These are phyloP conservation scores for Pica pica DNA, from an alignment of 2,113 vertebrate species.

Conservation along the genomic window DNA sequence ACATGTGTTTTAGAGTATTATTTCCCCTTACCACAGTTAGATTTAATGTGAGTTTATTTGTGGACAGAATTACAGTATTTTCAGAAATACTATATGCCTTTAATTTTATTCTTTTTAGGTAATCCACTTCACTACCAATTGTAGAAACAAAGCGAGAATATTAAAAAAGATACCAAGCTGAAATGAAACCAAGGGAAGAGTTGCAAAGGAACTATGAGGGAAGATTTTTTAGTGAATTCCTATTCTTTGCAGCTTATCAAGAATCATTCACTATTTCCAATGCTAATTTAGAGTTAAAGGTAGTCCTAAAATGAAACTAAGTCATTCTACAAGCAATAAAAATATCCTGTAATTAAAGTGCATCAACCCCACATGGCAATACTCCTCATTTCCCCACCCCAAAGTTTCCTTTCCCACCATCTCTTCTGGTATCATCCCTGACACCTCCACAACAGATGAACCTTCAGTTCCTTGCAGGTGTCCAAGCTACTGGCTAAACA, in stretches of 20 bases:
- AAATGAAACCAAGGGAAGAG: background rate
- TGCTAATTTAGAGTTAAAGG: background rate
- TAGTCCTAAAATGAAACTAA: background rate
- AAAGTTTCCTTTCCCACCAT: background rate
- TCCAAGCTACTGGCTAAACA: background rate
- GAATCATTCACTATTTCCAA: background rate
- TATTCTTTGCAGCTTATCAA: background rate
- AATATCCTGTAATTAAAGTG: background rate
- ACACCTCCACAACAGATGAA: background rate
- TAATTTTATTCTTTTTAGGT: background rate
- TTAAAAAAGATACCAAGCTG: background rate
- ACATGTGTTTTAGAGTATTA: background rate
- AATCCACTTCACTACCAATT: background rate
- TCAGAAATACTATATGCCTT: background rate
- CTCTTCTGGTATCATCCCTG: background rate
- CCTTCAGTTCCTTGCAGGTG: background rate
- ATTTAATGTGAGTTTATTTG: background rate
- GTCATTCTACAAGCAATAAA: background rate
- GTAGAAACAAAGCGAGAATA: background rate
- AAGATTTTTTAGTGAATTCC: background rate
- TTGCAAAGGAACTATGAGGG: background rate
- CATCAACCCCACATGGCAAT: background rate
- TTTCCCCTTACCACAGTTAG: background rate
- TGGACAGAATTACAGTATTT: background rate
- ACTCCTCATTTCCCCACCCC: background rate